phyloP scores from a whole-genome alignment of 2,113 vertebrate species.

The Bufo bufo region DNA sequence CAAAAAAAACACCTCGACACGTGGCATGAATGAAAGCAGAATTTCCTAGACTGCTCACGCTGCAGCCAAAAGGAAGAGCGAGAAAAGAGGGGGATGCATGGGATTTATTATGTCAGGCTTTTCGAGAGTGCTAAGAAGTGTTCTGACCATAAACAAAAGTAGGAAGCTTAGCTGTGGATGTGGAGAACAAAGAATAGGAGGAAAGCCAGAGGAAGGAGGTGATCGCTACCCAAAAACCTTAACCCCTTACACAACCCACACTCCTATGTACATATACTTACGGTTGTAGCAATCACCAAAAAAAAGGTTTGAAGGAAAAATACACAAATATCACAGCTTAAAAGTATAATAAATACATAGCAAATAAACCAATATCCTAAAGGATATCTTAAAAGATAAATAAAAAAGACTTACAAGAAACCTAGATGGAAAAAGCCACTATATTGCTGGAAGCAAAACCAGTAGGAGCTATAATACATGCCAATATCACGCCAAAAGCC shows the following conservation, averaged over 20 bases:
- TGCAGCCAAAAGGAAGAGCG: constrained; percentile 28
- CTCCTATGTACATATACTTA: too few species aligned
- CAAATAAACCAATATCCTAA: too few species aligned
- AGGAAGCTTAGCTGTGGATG: constrained; percentile 44
- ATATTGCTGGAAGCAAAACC: too few species aligned
- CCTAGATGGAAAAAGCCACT: too few species aligned
- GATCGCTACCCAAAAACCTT: constrained; percentile 29
- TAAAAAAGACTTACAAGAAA: too few species aligned
- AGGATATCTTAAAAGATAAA: too few species aligned
- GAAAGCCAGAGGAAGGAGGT: constrained; percentile 53
- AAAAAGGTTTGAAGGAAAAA: too few species aligned
- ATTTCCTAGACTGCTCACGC: constrained; percentile 33
- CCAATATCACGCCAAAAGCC: too few species aligned
- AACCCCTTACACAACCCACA: constrained; percentile 6
- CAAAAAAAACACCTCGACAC: not conserved
- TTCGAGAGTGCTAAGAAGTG: constrained; percentile 1
- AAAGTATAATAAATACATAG: too few species aligned
- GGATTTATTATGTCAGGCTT: not conserved
- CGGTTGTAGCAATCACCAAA: too few species aligned
- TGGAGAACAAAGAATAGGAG: constrained; percentile 47
- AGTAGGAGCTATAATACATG: too few species aligned
- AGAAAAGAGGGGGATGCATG: not conserved
- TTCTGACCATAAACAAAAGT: constrained; percentile 38
- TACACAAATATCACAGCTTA: too few species aligned
- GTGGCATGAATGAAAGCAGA: not conserved